phyloP scores from a whole-genome alignment of 2,888 invertebrate genomes.

The Andrena bicolor region DNA sequence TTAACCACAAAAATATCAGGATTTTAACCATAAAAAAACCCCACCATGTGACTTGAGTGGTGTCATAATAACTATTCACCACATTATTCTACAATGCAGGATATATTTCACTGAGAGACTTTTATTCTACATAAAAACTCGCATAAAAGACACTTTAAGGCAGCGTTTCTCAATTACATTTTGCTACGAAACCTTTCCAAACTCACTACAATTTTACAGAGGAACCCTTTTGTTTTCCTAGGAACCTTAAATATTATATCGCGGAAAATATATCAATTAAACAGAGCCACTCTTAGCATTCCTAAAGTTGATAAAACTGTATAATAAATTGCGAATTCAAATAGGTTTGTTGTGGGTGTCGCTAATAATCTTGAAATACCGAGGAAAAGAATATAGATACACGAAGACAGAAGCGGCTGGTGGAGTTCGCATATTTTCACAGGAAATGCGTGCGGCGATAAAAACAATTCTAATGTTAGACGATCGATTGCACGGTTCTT shows the following conservation, averaged over 20 bases:
- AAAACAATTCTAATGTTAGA: constrained; percentile 1
- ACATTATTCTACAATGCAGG: neutral
- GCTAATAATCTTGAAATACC: no score
- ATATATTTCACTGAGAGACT: neutral
- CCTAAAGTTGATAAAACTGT: neutral
- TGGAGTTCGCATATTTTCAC: no score
- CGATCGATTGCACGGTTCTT: neutral
- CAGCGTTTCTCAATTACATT: no score
- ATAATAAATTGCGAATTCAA: no score
- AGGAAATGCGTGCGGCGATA: neutral
- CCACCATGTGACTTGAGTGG: neutral
- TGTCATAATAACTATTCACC: neutral
- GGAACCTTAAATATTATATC: no score
- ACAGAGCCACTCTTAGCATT: neutral
- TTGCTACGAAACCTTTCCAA: no score
- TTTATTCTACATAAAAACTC: neutral
- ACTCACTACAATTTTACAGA: no score
- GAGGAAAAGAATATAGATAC: no score
- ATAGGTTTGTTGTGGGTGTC: no score
- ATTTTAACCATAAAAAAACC: neutral
- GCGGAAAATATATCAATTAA: neutral
- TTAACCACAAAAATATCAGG: neutral
- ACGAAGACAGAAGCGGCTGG: no score
- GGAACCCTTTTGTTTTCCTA: no score
- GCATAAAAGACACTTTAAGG: neutral